A percentile compares a stretch with the other conserved stretches of the same genome.
phyloP scores from a whole-genome alignment of 2,797 vertebrate genomes.

The Sebastolobus altivelis region DNA sequence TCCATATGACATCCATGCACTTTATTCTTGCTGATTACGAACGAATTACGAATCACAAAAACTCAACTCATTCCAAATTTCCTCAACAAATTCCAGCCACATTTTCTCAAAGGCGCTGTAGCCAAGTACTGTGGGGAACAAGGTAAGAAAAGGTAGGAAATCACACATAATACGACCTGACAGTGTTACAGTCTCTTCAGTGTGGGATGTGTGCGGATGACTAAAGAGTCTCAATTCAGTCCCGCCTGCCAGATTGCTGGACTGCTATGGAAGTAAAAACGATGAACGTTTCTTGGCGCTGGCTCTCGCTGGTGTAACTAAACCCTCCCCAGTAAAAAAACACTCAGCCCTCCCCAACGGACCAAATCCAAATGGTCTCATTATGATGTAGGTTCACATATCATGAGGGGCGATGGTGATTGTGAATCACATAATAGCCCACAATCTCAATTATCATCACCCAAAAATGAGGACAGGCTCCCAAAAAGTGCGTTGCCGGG shows the following conservation, averaged over 20 bases:
- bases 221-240: slow-evolving; percentile 41
- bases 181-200: background rate
- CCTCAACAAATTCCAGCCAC: slow-evolving; percentile 8
- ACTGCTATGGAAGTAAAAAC: slow-evolving; percentile 26
- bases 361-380: slow-evolving; percentile 22
- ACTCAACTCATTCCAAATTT: slow-evolving; percentile 22
- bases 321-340: slow-evolving; percentile 46
- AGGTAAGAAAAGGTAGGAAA: slow-evolving; percentile 23
- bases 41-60: background rate
- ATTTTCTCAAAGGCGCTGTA: background rate
- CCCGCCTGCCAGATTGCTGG: slow-evolving; percentile 46
- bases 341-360: slow-evolving; percentile 9
- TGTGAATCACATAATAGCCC: slow-evolving; percentile 14
- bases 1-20: slow-evolving; percentile 8
- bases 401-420: slow-evolving; percentile 1
- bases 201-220: slow-evolving; percentile 49
- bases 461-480: slow-evolving; percentile 10
- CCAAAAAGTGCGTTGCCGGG: background rate
- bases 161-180: slow-evolving; percentile 26
- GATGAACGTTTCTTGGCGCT: slow-evolving; percentile 43
- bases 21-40: slow-evolving; percentile 22
- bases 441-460: slow-evolving; percentile 17
- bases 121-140: background rate
- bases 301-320: slow-evolving; percentile 12
- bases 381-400: slow-evolving; percentile 51